Base-by-base conservation (phyloP, 2,113 vertebrate species). In the Tupaia chinensis region DNA sequence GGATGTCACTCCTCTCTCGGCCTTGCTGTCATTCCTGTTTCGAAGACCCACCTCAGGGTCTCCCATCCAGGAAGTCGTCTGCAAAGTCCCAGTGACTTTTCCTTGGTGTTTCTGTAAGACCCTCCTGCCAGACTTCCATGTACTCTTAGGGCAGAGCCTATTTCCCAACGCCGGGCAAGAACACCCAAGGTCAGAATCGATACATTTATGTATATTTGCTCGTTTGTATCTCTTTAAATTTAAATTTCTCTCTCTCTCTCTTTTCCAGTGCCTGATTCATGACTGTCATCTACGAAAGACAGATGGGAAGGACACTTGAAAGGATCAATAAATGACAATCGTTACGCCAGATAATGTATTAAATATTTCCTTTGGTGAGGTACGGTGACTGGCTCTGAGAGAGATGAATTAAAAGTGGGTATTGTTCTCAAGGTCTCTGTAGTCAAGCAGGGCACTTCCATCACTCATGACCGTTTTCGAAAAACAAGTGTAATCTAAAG, bases 331-430 rank as follows among this genome's bases (percentile, higher is more conserved):
- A 29, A 74, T 68, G 58, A 83, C 14, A 79, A 60, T 61, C 27
- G 63, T 89, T 79, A 61, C 70, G 13, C 14, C 63, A 82, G 83
- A 92, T 91, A 69, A 69, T 58, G 60, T 89, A 58, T 63, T 16
- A 56, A 92, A 1, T 63, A 22, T 60, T 23, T 94, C 54, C 68
- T 68, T 78, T 91, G 90, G 81, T 53, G 82, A 86, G 72, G 20
- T 32, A 79, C 0, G 14, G 3, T 91, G 60, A 76, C 32, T 91
- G 54, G 29, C 61, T 77, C 54, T 58, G 32, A 13, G 44, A 20
- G 13, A 87, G 61, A 72, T 9, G 80, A 53, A 81, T 61, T 86
- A 85, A 83, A 89, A 87, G 53, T 78, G 9, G 27, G 74, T 72
- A 4, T 15, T 60, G 15, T 68, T 61, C 72, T 89, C 23, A 76